phyloP scores from a whole-genome alignment of 2,797 vertebrate genomes.

The Podarcis lilfordi region DNA sequence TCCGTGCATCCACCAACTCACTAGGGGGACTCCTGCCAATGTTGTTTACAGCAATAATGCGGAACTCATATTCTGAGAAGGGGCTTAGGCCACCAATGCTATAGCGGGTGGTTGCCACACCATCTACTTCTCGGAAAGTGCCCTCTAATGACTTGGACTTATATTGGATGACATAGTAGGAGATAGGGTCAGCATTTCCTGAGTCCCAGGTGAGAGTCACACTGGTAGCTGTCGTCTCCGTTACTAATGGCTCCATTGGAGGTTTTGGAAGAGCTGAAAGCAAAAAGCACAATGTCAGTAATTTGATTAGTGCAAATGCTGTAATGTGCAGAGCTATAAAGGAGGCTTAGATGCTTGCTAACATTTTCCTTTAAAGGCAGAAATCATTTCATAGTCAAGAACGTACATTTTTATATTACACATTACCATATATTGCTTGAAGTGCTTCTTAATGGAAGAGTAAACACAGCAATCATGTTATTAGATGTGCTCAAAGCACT shows the following conservation, averaged over 20 bases:
- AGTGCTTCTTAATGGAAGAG: constrained; percentile 76
- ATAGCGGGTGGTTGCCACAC: constrained; percentile 95
- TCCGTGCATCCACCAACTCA: constrained; percentile 86
- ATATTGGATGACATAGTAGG: constrained; percentile 96
- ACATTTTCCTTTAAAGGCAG: constrained; percentile 72
- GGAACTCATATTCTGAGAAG: constrained; percentile 93
- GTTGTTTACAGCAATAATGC: constrained; percentile 92
- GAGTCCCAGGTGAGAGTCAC: constrained; percentile 98
- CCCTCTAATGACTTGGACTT: constrained; percentile 85
- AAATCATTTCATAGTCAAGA: constrained; percentile 71
- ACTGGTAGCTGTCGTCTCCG: constrained; percentile 96
- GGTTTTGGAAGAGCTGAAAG: constrained; percentile 91
- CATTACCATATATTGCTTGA: constrained; percentile 74
- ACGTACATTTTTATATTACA: constrained; percentile 74
- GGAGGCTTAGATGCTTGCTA: constrained; percentile 66
- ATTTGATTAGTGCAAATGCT: constrained; percentile 62
- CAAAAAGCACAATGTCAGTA: constrained; percentile 62
- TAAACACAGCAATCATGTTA: constrained; percentile 77
- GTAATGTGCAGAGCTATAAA: constrained; percentile 59
- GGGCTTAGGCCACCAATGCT: constrained; percentile 97
- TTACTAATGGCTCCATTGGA: constrained; percentile 89
- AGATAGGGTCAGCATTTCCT: constrained; percentile 91
- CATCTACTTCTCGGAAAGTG: constrained; percentile 94
- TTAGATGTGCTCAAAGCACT: constrained; percentile 71
- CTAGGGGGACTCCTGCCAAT: constrained; percentile 92